phyloP scores from a whole-genome alignment of 2,797 vertebrate species.

The Danionella dracula region DNA sequence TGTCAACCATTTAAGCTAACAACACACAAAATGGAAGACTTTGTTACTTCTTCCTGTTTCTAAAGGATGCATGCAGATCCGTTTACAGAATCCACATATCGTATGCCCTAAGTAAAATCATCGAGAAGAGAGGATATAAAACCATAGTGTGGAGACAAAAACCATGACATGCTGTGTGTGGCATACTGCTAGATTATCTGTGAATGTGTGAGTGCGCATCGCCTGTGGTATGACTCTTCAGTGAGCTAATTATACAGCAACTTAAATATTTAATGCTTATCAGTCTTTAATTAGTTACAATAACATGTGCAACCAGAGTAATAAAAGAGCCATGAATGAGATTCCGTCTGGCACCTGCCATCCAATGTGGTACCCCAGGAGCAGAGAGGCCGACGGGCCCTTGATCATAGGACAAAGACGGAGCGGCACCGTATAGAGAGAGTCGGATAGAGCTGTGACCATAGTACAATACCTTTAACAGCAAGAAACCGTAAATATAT shows the following conservation, averaged over 20 bases:
- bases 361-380: constrained; percentile 22
- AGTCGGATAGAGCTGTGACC: no score
- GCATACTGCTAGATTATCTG: not conserved
- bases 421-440: no score
- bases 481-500: no score
- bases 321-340: constrained; percentile 41
- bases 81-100: no score
- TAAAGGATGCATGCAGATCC: no score
- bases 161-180: not conserved
- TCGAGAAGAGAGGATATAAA: no score
- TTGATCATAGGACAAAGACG: no score
- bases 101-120: no score
- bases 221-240: constrained; percentile 33
- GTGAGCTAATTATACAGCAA: constrained; percentile 37
- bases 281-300: constrained; percentile 44
- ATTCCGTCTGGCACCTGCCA: constrained; percentile 27
- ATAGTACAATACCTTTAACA: no score
- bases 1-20: no score
- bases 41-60: no score
- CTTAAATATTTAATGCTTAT: constrained; percentile 50
- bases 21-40: no score
- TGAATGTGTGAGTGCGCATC: constrained; percentile 3
- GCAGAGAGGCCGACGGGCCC: not conserved
- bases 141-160: not conserved
- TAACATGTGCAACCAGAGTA: constrained; percentile 37